phyloP scores from a whole-genome alignment of 2,888 invertebrate genomes.

The Asteroscopus sphinx region DNA sequence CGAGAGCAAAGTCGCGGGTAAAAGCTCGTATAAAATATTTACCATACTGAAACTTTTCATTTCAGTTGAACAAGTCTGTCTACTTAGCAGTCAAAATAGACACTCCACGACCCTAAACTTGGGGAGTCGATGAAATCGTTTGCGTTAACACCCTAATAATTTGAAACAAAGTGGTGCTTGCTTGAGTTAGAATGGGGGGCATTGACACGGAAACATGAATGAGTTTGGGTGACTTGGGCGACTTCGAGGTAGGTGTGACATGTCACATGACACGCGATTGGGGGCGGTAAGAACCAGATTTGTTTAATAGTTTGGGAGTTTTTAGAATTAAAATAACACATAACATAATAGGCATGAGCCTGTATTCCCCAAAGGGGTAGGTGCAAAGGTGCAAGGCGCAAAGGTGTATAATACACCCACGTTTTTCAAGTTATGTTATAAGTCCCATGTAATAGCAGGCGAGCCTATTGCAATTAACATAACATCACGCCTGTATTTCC shows the following conservation, averaged over 20 bases:
- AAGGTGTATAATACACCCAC: no score
- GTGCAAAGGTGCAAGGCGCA: no score
- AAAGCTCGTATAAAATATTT: no score
- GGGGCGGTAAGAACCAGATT: constrained; percentile 5
- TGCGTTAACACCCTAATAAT: constrained; percentile 11
- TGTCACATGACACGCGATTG: constrained; percentile 29
- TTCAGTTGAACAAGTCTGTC: neutral
- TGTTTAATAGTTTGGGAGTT: neutral
- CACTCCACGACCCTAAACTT: constrained; percentile 4
- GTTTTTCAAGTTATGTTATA: no score
- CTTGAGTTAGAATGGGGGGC: constrained; percentile 11
- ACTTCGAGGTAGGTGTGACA: constrained; percentile 10
- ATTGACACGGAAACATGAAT: constrained; percentile 29
- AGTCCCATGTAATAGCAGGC: no score
- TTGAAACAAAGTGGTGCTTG: constrained; percentile 15
- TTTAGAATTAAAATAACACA: no score
- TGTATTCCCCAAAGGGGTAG: no score
- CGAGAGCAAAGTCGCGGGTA: no score
- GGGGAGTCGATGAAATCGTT: constrained; percentile 3
- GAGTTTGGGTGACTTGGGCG: constrained; percentile 19
- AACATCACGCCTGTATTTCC: no score
- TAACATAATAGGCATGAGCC: no score
- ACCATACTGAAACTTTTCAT: no score
- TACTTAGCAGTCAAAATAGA: neutral
- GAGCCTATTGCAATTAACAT: no score